Evolutionary conservation across 1,140 invertebrate genomes (phyloP).

Genomic region (Diprion similis): DNA sequence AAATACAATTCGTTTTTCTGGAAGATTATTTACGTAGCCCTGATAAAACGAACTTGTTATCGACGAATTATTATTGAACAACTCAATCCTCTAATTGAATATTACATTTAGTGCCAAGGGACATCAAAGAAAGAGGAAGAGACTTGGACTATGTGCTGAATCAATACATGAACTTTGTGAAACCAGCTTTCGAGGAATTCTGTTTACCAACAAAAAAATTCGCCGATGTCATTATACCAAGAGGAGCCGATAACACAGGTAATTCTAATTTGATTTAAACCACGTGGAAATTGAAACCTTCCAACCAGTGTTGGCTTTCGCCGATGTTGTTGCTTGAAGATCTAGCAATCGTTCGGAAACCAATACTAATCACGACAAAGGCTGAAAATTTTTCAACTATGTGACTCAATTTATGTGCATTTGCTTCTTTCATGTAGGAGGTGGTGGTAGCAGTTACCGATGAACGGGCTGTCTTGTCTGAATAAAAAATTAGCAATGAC

Average conservation of each 20-base stretch:
- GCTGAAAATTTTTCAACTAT: no score
- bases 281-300: not conserved
- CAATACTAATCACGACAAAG: no score
- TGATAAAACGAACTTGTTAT: not conserved
- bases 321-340: no score
- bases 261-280: conserved; percentile 50
- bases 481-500: no score
- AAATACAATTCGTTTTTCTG: conserved; percentile 23
- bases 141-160: conserved; percentile 94
- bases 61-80: conserved; percentile 4
- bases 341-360: no score
- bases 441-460: no score
- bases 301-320: not conserved
- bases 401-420: no score
- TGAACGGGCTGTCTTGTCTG: no score
- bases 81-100: conserved; percentile 1
- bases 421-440: no score
- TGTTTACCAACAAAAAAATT: conserved; percentile 99
- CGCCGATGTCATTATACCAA: conserved; percentile 98
- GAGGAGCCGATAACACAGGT: conserved; percentile 96
- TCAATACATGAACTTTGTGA: conserved; percentile 97
- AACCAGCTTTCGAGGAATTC: conserved; percentile 99
- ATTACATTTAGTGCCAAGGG: conserved; percentile 80
- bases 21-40: conserved; percentile 3
- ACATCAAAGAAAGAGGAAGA: conserved; percentile 92